Evolutionary conservation across 2,888 invertebrate species (phyloP), one percentile per base, ranked within the genome.

Genomic region (Eurois occulta): DNA sequence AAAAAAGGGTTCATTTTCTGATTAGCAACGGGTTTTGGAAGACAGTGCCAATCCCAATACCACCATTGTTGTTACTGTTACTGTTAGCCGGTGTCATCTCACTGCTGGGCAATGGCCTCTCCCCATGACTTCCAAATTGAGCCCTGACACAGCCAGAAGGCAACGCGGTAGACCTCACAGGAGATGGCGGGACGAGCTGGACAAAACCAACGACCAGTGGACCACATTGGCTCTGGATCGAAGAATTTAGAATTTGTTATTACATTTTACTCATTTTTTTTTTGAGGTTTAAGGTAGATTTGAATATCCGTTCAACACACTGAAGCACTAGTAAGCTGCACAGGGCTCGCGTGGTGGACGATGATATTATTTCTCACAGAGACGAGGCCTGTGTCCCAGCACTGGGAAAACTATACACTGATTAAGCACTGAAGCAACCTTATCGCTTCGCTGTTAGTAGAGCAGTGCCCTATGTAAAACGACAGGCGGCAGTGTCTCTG

Each of bases 361-460:
- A 62, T 11, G 35, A 4, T 18, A 28, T 5, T 32, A 18, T 2
- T 16, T 8, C 32, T 18, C 32, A 10, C 21, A 8, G 35, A 35
- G 21, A 21, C 0, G 21, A 62, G 11, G 0, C 35, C 1, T 35
- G 21, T 32, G 4, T 6, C 0, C 35, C 32, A 64, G 1, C 24
- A 16, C 7, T 64, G 64, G 16, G n/a, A 64, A 64, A 1, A 10
- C 2, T 38, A 64, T 5, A 2, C 1, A 6, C 38, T 64, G 6
- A 38, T n/a, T 16, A 38, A 24, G 5, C 11, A 24, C 32, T 18
- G 21, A n/a, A 64, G 21, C 32, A 21, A 11, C 18, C 2, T 0
- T n/a, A 32, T 72, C 41, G 67, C 62, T 21, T 74, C 18, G 55
- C 84, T 84, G 18, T 13, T 62, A 66, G 48, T 76, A 46, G 24